Evolutionary conservation across 2,888 invertebrate genomes (phyloP).

Genomic region (Drosophila silvestris): DNA sequence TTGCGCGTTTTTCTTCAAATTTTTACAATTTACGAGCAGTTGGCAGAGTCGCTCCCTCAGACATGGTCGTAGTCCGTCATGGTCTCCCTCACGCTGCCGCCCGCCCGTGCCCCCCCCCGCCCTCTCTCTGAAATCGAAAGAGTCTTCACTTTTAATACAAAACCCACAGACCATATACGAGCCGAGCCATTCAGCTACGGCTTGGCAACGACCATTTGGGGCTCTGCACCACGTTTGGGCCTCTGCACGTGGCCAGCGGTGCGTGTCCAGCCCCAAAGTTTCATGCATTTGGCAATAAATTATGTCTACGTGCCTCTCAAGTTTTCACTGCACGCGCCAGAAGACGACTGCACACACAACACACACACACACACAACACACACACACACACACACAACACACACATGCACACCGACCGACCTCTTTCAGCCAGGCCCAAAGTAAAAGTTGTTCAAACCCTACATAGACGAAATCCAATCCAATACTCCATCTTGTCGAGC

Average conservation of each 20-base stretch:
- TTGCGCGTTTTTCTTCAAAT: conserved; percentile 57
- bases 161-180: conserved; percentile 37
- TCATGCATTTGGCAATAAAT: conserved; percentile 80
- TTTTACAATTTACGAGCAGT: conserved; percentile 55
- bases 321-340: conserved; percentile 65
- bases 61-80: conserved; percentile 31
- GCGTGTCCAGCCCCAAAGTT: conserved; percentile 69
- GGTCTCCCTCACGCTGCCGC: background rate
- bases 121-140: conserved; percentile 23
- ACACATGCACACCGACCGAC: background rate
- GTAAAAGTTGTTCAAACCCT: conserved; percentile 43
- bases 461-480: conserved; percentile 1
- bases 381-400: background rate
- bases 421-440: conserved; percentile 15
- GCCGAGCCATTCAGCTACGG: background rate
- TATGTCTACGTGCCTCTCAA: conserved; percentile 74
- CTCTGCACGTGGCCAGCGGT: conserved; percentile 63
- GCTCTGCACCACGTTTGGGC: conserved; percentile 8
- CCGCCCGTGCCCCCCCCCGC: background rate
- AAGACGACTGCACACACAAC: background rate
- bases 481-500: background rate
- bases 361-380: background rate
- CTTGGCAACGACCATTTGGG: background rate
- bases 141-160: conserved; percentile 37
- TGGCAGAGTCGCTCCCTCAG: conserved; percentile 26